phyloP scores from a whole-genome alignment of 92 coral and sea anemone species.

The Paragorgia papillata region DNA sequence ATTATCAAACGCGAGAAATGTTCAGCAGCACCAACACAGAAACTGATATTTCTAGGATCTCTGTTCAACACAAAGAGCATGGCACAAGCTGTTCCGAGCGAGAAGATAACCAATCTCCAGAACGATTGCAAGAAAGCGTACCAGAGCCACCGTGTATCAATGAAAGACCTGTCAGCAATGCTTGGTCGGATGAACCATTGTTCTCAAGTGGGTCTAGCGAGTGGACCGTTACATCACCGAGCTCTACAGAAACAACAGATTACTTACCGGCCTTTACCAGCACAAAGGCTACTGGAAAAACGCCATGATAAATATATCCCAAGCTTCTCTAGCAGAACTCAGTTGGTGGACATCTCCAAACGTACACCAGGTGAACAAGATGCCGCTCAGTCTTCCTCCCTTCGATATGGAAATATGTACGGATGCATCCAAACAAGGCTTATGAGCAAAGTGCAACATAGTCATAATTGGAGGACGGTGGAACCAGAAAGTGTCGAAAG shows the following conservation, averaged over 20 bases:
- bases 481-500: too few relatives aligned
- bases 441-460: too few relatives aligned
- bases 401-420: too few relatives aligned
- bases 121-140: neutral
- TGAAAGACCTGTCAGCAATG: conserved; percentile 41
- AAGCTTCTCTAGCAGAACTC: conserved; percentile 42
- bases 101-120: too few relatives aligned
- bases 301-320: neutral
- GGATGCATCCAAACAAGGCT: too few relatives aligned
- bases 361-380: conserved; percentile 11
- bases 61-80: too few relatives aligned
- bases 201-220: conserved; percentile 39
- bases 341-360: conserved; percentile 44
- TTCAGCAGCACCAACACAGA: too few relatives aligned
- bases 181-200: conserved; percentile 58
- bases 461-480: too few relatives aligned
- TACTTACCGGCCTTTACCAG: neutral
- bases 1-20: too few relatives aligned
- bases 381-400: too few relatives aligned
- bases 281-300: neutral
- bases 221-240: conserved; percentile 40
- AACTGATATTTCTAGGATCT: too few relatives aligned
- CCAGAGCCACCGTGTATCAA: conserved; percentile 1
- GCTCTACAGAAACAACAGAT: conserved; percentile 37
- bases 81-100: too few relatives aligned